These are phyloP conservation scores for Prosopocoilus inquinatus DNA, from an alignment of 2,888 invertebrate species.

Conservation along the genomic window DNA sequence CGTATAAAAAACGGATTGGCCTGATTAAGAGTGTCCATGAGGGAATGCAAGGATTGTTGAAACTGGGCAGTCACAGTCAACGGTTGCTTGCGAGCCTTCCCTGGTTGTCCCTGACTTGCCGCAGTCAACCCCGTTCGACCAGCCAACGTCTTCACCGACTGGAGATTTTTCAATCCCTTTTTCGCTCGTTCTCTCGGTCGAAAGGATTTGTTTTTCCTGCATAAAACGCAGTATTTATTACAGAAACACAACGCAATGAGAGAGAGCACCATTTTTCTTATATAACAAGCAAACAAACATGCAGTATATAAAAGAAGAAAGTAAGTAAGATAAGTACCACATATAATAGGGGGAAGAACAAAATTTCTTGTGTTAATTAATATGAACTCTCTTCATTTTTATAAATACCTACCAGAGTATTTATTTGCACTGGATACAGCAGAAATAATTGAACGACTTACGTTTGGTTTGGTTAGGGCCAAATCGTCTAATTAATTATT, in stretches of 20 bases:
- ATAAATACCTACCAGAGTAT: no score
- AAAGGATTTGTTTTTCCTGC: constrained; percentile 90
- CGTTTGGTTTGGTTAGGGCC: no score
- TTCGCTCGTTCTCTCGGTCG: constrained; percentile 82
- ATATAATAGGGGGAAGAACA: no score
- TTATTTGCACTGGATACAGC: no score
- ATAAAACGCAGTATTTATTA: no score
- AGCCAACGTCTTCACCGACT: constrained; percentile 88
- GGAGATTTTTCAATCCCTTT: constrained; percentile 85
- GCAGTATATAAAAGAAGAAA: background rate
- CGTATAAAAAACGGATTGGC: constrained; percentile 83
- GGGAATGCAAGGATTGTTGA: constrained; percentile 83
- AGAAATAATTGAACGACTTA: no score
- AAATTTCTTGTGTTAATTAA: no score
- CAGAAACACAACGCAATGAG: background rate
- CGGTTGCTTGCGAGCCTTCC: constrained; percentile 78
- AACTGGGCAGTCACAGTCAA: constrained; percentile 95
- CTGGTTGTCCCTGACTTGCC: constrained; percentile 52
- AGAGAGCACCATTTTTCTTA: background rate
- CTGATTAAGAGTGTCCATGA: constrained; percentile 92
- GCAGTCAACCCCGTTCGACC: constrained; percentile 67
- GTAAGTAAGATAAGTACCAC: no score
- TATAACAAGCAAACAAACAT: background rate
- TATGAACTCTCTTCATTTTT: no score
- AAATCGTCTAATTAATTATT: no score